Base-by-base conservation (phyloP, 2,888 invertebrate genomes). In the Cataglyphis altisquamis region DNA sequence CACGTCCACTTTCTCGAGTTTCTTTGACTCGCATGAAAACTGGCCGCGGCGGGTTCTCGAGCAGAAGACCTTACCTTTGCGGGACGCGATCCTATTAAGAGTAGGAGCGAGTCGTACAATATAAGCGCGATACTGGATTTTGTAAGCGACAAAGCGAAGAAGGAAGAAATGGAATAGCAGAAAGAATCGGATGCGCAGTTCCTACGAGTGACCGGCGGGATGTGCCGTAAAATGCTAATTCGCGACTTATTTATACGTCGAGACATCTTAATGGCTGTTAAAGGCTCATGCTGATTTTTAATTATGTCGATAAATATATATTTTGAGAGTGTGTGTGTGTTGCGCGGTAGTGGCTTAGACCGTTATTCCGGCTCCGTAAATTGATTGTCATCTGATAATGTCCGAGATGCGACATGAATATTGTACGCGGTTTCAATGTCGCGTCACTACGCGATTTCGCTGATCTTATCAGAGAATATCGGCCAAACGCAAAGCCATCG, bases 191-290 rank as follows among this genome's bases (percentile, higher is more conserved):
- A 41, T 29, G 78, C 60, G 62, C 45, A 41, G 52, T 70, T 81
- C 63, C 75, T 63, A 25, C 52, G 48, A n/a, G 10, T 41, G 48
- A 63, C 15, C 39, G 21, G 9, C 29, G 25, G 52, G 68, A 48
- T 55, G 55, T 63, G 84, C 64, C 70, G 82, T 77, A 77, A 84
- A 82, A 82, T 84, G 84, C 75, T 84, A 84, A 84, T 84, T 48
- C 29, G 45, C 64, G 41, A 55, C 75, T 82, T 75, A 84, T 75
- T 63, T 82, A 82, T 75, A 57, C 75, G 55, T 32, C 45, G 48
- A 5, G n/a, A 74, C 67, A 78, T 4, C 67, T 81, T 72, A 62
- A 80, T 67, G 66, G 62, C 68, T 81, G 73, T 66, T 73, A 72
- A 81, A 81, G 67, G 29, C 66, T 32, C 25, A 68, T 48, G 63